Evolutionary conservation across 2,113 vertebrate species (phyloP).

Genomic region (Laticauda laticaudata): DNA sequence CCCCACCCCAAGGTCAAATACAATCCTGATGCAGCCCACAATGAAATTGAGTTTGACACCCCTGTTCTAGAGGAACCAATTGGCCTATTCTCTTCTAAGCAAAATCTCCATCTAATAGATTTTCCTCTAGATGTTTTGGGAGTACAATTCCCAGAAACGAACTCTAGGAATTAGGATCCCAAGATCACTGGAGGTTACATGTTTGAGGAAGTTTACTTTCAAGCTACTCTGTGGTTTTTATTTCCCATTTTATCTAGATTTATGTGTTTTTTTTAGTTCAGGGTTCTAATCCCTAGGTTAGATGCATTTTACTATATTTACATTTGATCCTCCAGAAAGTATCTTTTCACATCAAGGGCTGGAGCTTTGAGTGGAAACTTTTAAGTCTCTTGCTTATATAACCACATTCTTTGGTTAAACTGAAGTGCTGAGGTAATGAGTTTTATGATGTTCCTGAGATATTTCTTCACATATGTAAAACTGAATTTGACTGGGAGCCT

Average conservation of each 20-base stretch:
- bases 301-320: slow-evolving; percentile 55
- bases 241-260: slow-evolving; percentile 37
- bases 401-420: slow-evolving; percentile 68
- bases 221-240: background rate
- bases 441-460: slow-evolving; percentile 68
- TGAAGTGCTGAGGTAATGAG: slow-evolving; percentile 69
- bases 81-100: background rate
- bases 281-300: slow-evolving; percentile 43
- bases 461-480: slow-evolving; percentile 62
- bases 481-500: slow-evolving; percentile 55
- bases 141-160: background rate
- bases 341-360: slow-evolving; percentile 57
- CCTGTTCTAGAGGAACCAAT: background rate
- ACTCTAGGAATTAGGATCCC: background rate
- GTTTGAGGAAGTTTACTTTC: background rate
- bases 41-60: too few species aligned
- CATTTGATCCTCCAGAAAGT: slow-evolving; percentile 48
- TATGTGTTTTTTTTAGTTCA: slow-evolving; percentile 41
- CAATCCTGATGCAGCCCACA: too few species aligned
- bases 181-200: background rate
- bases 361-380: slow-evolving; percentile 63
- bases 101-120: background rate
- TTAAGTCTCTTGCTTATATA: slow-evolving; percentile 65
- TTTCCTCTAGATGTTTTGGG: background rate
- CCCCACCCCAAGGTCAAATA: too few species aligned